A percentile compares a stretch with the other conserved stretches of the same genome.
phyloP scores from a whole-genome alignment of 2,113 vertebrate species.

The Pseudorhombus dupliciocellatus region DNA sequence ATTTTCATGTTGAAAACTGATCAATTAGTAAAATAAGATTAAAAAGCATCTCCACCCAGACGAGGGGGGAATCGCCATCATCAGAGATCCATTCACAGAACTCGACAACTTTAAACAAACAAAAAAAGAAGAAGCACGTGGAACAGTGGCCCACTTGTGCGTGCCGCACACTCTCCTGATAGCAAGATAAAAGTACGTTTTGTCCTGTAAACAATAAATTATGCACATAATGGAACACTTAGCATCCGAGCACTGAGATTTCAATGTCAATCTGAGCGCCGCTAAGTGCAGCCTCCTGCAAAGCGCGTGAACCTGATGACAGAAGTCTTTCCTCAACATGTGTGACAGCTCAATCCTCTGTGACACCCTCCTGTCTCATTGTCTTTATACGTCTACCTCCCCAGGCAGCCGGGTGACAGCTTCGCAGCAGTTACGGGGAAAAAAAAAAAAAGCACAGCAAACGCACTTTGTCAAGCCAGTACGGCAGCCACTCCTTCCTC shows the following conservation, averaged over 20 bases:
- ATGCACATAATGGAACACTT: slow-evolving; percentile 11
- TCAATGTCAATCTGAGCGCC: slow-evolving; percentile 18
- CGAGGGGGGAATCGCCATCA: too few species aligned
- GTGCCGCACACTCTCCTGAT: neutral
- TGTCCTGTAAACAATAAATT: neutral
- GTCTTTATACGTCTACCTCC: slow-evolving; percentile 51
- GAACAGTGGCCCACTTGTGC: neutral
- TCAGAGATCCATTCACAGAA: neutral
- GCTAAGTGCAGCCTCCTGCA: slow-evolving; percentile 20
- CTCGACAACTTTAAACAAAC: neutral
- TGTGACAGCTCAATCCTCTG: slow-evolving; percentile 70
- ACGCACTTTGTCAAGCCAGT: slow-evolving; percentile 40
- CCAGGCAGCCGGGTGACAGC: slow-evolving; percentile 58
- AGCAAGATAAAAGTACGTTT: slow-evolving; percentile 2
- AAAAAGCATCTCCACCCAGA: neutral
- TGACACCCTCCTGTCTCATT: slow-evolving; percentile 57
- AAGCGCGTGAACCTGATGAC: slow-evolving; percentile 34
- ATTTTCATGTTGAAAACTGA: slow-evolving; percentile 9
- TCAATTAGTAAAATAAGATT: slow-evolving; percentile 10
- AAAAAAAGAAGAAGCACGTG: neutral
- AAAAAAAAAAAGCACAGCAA: slow-evolving; percentile 23
- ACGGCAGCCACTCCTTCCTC: slow-evolving; percentile 38
- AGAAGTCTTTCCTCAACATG: slow-evolving; percentile 45
- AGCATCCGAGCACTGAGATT: slow-evolving; percentile 15
- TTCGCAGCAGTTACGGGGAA: slow-evolving; percentile 33